These are phyloP conservation scores for Poeciliopsis turrubarensis DNA, from an alignment of 2,113 vertebrate species.

Conservation along the genomic window DNA sequence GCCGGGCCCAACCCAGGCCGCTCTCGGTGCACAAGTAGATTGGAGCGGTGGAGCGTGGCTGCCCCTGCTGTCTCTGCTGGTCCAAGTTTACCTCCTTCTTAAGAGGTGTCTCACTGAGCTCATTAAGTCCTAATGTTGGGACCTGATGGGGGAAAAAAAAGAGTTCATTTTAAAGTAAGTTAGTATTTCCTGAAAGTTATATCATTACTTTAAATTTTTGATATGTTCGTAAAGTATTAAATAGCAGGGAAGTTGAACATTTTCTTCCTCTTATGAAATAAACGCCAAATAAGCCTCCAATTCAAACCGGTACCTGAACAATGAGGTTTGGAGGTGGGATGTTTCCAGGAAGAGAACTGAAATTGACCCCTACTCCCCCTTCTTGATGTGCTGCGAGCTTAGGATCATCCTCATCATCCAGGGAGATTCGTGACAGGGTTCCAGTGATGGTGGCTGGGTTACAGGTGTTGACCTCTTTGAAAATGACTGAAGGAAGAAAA, in stretches of 20 bases:
- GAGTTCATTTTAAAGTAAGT: not conserved
- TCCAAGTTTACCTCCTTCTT: conserved; percentile 89
- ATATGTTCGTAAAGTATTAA: not conserved
- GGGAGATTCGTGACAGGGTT: conserved; percentile 94
- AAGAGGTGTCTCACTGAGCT: conserved; percentile 83
- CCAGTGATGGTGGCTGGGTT: conserved; percentile 97
- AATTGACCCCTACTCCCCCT: conserved; percentile 87
- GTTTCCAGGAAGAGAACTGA: conserved; percentile 92
- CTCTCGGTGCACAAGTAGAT: conserved; percentile 95
- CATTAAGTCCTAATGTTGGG: conserved; percentile 87
- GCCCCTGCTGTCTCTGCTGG: conserved; percentile 78
- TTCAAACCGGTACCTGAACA: conserved; percentile 78
- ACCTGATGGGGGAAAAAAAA: conserved; percentile 73
- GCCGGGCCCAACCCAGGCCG: conserved; percentile 87
- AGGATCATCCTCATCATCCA: conserved; percentile 95
- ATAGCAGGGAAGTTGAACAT: not conserved
- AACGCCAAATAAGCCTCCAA: not conserved
- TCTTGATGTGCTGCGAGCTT: conserved; percentile 90
- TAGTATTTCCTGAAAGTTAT: not conserved
- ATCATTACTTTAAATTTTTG: not conserved
- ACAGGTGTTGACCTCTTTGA: conserved; percentile 97
- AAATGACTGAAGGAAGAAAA: conserved; percentile 84
- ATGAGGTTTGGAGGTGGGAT: conserved; percentile 91
- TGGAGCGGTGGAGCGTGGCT: conserved; percentile 74
- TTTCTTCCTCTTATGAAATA: not conserved